Conservation (phyloP, 2,797 vertebrate genomes). For the Myripristis murdjan region DNA sequence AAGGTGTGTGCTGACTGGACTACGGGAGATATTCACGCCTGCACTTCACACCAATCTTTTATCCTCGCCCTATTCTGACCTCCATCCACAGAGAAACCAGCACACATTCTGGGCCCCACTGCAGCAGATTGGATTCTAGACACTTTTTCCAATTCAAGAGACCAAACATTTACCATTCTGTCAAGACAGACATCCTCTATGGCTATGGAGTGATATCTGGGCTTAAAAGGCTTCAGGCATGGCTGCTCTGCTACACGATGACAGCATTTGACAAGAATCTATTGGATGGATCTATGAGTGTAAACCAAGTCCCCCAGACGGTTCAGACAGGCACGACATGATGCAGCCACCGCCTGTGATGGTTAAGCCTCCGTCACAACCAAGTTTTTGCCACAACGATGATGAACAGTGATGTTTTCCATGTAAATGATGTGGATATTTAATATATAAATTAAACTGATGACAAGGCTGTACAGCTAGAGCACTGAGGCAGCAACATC, state of each 20-base stretch:
- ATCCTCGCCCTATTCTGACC: constrained; percentile 52
- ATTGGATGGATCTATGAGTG: constrained; percentile 25
- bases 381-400: constrained; percentile 4
- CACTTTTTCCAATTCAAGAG: constrained; percentile 55
- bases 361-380: constrained; percentile 39
- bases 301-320: constrained; percentile 22
- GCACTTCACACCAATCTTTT: constrained; percentile 2
- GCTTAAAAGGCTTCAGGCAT: constrained; percentile 59
- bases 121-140: constrained; percentile 57
- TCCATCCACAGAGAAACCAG: constrained; percentile 44
- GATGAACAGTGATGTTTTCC: no score
- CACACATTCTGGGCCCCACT: constrained; percentile 22
- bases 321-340: constrained; percentile 17
- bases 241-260: constrained; percentile 46
- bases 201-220: constrained; percentile 17
- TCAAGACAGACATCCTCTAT: constrained; percentile 42
- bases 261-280: constrained; percentile 42
- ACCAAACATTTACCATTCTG: constrained; percentile 56
- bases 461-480: constrained; percentile 26
- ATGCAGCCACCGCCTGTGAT: constrained; percentile 46
- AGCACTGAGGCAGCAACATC: constrained; percentile 49
- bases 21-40: neutral
- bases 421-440: no score
- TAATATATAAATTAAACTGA: constrained; percentile 8
- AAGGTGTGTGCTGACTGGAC: neutral